These are phyloP conservation scores for Brachylomia viminalis DNA, from an alignment of 2,888 invertebrate genomes.

Conservation along the genomic window DNA sequence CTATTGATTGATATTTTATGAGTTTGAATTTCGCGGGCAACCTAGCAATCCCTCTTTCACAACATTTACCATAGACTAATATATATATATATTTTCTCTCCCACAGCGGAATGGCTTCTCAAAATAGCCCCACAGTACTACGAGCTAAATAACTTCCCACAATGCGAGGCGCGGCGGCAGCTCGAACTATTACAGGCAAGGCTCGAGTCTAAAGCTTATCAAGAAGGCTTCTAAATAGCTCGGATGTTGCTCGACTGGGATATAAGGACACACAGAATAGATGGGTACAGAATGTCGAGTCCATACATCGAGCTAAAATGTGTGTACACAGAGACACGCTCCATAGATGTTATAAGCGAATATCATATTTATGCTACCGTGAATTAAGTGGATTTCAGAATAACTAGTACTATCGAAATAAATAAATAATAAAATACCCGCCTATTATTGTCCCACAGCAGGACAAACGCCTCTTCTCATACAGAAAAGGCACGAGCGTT, in stretches of 20 bases:
- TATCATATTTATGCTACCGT: not conserved
- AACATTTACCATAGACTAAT: not conserved
- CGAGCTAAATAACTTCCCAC: constrained; percentile 99
- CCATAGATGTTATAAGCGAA: not conserved
- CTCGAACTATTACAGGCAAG: constrained; percentile 96
- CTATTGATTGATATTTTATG: too few species aligned
- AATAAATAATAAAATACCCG: not conserved
- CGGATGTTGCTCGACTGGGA: constrained; percentile 3
- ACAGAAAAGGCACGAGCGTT: too few species aligned
- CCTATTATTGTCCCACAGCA: too few species aligned
- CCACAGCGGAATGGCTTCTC: constrained; percentile 97
- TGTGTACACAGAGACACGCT: not conserved
- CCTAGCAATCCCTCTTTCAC: not conserved
- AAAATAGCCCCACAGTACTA: constrained; percentile 99
- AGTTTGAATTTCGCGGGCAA: too few species aligned
- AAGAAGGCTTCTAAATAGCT: constrained; percentile 94
- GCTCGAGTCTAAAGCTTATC: constrained; percentile 96
- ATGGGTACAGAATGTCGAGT: not conserved
- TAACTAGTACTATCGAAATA: not conserved
- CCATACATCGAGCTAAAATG: not conserved
- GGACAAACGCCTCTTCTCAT: too few species aligned
- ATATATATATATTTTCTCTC: not conserved
- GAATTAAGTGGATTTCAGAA: not conserved
- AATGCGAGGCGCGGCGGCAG: constrained; percentile 98
- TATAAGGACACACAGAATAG: too few species aligned